phyloP scores from a whole-genome alignment of 2,797 vertebrate genomes.

The Austrolebias charrua region DNA sequence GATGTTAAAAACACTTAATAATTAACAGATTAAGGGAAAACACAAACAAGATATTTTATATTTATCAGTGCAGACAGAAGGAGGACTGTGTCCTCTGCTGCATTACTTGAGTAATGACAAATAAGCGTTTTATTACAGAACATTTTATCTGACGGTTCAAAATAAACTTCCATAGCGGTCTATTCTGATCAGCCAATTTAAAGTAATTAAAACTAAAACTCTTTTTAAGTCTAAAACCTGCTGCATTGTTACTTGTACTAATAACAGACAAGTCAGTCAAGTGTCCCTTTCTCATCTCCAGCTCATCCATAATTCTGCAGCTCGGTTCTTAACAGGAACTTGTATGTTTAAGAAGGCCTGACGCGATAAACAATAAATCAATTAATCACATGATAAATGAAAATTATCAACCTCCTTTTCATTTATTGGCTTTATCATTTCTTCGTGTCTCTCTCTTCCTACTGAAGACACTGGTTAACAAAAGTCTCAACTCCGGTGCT shows the following conservation, averaged over 20 bases:
- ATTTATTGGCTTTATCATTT: no score
- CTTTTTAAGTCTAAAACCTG: conserved; percentile 25
- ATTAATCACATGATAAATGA: no score
- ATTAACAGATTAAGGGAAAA: conserved; percentile 4
- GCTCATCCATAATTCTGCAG: no score
- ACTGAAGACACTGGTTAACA: no score
- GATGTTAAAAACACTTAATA: conserved; percentile 27
- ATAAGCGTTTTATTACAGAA: conserved; percentile 31
- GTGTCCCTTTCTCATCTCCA: no score
- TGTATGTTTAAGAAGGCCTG: no score
- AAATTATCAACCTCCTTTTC: no score
- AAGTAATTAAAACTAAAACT: neutral
- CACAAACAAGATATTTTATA: conserved; percentile 32
- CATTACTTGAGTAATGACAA: conserved; percentile 42
- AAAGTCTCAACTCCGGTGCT: no score
- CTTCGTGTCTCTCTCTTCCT: no score
- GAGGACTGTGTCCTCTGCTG: conserved; percentile 4
- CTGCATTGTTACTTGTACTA: conserved; percentile 26
- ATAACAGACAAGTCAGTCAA: no score
- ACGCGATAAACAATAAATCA: no score
- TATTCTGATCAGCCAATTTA: conserved; percentile 62
- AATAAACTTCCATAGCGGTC: conserved; percentile 49
- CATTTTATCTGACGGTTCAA: conserved; percentile 43
- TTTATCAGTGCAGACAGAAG: neutral
- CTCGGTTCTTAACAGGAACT: no score